A percentile compares a stretch with the other conserved stretches of the same genome.
Conservation (phyloP, 2,888 invertebrate genomes). For the Ceraclea dissimilis region DNA sequence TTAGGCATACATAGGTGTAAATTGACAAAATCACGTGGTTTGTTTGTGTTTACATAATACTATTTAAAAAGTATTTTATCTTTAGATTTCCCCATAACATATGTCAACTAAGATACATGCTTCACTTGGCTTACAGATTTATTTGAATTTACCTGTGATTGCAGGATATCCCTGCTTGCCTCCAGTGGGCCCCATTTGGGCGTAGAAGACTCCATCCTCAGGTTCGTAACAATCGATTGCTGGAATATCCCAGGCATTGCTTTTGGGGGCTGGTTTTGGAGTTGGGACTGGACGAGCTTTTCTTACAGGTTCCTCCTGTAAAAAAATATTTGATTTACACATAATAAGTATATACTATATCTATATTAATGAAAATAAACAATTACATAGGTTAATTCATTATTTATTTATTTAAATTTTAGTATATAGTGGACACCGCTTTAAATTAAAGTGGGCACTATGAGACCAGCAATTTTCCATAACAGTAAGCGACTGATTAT, state of each 20-base stretch:
- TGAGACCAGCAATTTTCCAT: too few species aligned
- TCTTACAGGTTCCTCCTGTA: constrained; percentile 19
- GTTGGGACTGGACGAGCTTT: constrained; percentile 41
- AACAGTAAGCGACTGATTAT: too few species aligned
- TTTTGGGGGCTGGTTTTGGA: constrained; percentile 54
- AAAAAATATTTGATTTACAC: neutral
- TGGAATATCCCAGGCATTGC: constrained; percentile 77
- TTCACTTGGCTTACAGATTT: too few species aligned
- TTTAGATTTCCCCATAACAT: too few species aligned
- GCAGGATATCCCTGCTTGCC: constrained; percentile 85
- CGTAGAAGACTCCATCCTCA: constrained; percentile 84
- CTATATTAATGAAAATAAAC: neutral
- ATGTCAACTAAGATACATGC: too few species aligned
- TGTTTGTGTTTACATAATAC: too few species aligned
- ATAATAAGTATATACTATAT: neutral
- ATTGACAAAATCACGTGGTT: too few species aligned
- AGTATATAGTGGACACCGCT: too few species aligned
- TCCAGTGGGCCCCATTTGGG: constrained; percentile 90
- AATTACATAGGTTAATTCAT: neutral
- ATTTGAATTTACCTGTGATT: constrained; percentile 71
- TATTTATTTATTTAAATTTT: neutral
- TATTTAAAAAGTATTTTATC: too few species aligned
- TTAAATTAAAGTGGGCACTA: too few species aligned
- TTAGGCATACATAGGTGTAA: too few species aligned
- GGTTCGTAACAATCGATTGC: constrained; percentile 85